Evolutionary conservation across 2,888 invertebrate genomes (phyloP).

Genomic region (Pocota personata): DNA sequence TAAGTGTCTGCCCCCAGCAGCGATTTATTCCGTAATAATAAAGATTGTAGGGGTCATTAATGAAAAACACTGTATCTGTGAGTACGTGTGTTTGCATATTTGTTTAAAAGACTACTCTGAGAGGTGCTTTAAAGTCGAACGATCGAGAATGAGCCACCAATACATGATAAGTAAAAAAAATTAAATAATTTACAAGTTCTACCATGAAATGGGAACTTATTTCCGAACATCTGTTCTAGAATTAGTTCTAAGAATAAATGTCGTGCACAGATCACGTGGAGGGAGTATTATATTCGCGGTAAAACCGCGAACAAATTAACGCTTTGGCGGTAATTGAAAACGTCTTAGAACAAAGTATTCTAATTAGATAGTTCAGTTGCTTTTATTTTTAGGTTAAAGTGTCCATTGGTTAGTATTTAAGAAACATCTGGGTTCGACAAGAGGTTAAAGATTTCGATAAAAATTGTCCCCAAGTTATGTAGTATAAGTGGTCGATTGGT

Average conservation of each 20-base stretch:
- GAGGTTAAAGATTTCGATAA: background rate
- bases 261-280: background rate
- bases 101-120: background rate
- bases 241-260: background rate
- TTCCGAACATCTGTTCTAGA: constrained; percentile 8
- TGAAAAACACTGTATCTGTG: constrained; percentile 20
- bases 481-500: background rate
- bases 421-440: background rate
- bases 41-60: constrained; percentile 51
- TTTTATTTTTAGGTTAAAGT: background rate
- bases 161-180: background rate
- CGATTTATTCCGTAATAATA: constrained; percentile 43
- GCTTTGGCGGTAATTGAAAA: background rate
- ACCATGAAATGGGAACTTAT: background rate
- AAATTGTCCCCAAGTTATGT: background rate
- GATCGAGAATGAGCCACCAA: background rate
- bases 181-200: background rate
- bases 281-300: background rate
- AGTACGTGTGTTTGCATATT: background rate
- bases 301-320: background rate
- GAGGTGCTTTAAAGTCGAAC: background rate
- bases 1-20: constrained; percentile 68
- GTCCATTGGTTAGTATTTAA: background rate
- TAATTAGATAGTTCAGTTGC: background rate
- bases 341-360: background rate